Evolutionary conservation across 2,888 invertebrate genomes (phyloP).

Genomic region (Phaedon cochleariae): DNA sequence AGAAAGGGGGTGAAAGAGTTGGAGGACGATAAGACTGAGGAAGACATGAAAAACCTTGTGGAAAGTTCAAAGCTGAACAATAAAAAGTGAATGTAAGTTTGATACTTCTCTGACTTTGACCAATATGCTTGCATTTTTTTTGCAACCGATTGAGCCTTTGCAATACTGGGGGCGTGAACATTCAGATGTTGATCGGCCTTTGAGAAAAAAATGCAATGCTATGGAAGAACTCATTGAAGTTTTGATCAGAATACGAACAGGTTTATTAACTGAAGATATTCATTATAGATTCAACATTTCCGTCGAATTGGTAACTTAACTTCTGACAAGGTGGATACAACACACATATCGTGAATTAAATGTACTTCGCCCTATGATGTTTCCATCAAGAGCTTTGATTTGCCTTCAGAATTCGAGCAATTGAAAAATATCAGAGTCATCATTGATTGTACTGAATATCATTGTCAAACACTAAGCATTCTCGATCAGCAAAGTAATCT

Average conservation of each 20-base stretch:
- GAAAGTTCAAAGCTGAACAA: too few species aligned
- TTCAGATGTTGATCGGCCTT: background rate
- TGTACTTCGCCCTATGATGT: background rate
- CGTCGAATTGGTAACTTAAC: background rate
- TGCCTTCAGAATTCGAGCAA: background rate
- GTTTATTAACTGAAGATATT: too few species aligned
- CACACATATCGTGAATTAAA: background rate
- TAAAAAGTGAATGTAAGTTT: slow-evolving; percentile 6
- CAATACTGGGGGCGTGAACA: background rate
- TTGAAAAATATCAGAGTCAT: slow-evolving; percentile 12
- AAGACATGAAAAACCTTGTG: slow-evolving; percentile 1
- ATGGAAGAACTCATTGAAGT: background rate
- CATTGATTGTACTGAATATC: slow-evolving; percentile 43
- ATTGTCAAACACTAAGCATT: slow-evolving; percentile 38
- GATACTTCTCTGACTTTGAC: background rate
- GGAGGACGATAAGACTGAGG: background rate
- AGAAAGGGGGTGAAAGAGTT: background rate
- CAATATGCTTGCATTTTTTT: background rate
- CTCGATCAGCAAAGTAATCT: slow-evolving; percentile 45
- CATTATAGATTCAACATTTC: too few species aligned
- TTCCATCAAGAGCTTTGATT: too few species aligned
- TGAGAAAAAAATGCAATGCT: background rate
- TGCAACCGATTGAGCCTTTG: too few species aligned
- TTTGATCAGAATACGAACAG: background rate
- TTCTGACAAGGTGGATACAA: slow-evolving; percentile 2